phyloP scores from a whole-genome alignment of 2,797 vertebrate genomes.

The Myotis pilosus region DNA sequence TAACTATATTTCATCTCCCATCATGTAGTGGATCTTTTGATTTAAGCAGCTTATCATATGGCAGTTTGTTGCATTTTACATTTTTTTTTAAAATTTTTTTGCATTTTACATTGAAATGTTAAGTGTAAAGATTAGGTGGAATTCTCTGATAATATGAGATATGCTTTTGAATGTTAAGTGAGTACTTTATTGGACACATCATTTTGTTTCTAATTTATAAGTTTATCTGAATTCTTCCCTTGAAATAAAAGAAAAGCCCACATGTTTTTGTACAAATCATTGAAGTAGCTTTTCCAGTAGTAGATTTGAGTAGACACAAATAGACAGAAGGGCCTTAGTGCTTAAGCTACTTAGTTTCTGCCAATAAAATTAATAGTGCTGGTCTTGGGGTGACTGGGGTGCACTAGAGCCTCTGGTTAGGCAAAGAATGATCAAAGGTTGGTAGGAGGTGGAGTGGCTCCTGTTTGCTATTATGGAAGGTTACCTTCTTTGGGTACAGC shows the following conservation, averaged over 20 bases:
- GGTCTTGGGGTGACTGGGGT: background rate
- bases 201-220: constrained; percentile 10
- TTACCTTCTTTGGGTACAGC: background rate
- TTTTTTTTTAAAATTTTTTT: background rate
- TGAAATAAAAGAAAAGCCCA: background rate
- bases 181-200: background rate
- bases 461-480: background rate
- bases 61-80: background rate
- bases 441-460: background rate
- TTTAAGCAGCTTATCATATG: background rate
- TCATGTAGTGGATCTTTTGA: background rate
- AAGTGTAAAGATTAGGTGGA: constrained; percentile 3
- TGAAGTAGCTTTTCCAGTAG: background rate
- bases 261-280: background rate
- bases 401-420: background rate
- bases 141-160: background rate
- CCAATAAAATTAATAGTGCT: background rate
- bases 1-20: background rate
- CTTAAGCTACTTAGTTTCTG: background rate
- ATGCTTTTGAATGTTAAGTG: constrained; percentile 6
- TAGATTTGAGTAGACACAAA: background rate
- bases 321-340: background rate
- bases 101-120: constrained; percentile 29
- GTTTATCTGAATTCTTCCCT: background rate
- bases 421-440: background rate